Percentiles rank a stretch among this genome's conserved stretches.
phyloP scores from a whole-genome alignment of 2,888 invertebrate species.

The Pristionchus fissidentatus region DNA sequence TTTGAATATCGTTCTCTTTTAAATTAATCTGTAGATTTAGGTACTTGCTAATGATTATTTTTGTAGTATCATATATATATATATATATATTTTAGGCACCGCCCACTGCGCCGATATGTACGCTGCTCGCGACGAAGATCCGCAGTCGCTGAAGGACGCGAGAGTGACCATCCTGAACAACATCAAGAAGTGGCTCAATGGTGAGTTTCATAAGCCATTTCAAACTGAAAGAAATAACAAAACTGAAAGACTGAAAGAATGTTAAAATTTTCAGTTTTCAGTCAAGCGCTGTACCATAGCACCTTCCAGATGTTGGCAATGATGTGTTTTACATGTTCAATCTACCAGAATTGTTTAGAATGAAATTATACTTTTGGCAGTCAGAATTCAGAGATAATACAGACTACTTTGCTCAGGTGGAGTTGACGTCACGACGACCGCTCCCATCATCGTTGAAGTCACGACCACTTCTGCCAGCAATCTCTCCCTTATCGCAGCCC shows the following conservation, averaged over 20 bases:
- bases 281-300: too few relatives aligned
- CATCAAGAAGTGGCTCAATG: conserved; percentile 38
- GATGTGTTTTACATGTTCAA: too few relatives aligned
- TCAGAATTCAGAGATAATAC: too few relatives aligned
- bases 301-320: too few relatives aligned
- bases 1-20: too few relatives aligned
- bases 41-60: too few relatives aligned
- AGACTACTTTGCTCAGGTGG: too few relatives aligned
- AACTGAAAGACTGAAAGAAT: too few relatives aligned
- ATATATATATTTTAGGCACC: conserved; percentile 51
- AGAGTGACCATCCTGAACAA: conserved; percentile 16
- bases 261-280: too few relatives aligned
- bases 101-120: conserved; percentile 70
- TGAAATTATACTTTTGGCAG: too few relatives aligned
- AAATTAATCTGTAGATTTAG: too few relatives aligned
- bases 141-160: neutral
- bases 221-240: neutral
- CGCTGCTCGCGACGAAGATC: conserved; percentile 18
- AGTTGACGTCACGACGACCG: neutral
- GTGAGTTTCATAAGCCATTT: conserved; percentile 9
- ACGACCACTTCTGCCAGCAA: neutral
- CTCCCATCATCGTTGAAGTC: neutral
- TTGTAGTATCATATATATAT: conserved; percentile 13
- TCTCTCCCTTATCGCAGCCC: neutral
- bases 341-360: too few relatives aligned